Conservation (phyloP, 2,113 vertebrate species). For the Chaetodon auriga region DNA sequence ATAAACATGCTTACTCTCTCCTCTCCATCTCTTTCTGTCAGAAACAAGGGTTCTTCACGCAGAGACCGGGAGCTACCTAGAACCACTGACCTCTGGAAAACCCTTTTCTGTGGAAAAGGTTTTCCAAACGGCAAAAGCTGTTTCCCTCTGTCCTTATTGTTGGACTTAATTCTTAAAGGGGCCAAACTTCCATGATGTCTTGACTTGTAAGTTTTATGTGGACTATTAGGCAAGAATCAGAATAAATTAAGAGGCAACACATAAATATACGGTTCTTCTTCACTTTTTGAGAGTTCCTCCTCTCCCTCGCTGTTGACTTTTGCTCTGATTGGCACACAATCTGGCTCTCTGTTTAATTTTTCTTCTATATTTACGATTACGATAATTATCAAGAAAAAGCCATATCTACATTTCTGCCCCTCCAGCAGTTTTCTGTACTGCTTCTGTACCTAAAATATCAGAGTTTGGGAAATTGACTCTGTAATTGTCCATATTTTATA, state of each 20-base stretch:
- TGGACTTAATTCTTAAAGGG: background rate
- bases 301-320: background rate
- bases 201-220: background rate
- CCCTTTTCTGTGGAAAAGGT: background rate
- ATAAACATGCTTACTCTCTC: slow-evolving; percentile 61
- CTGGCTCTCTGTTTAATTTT: background rate
- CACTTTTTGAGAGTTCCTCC: background rate
- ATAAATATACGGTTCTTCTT: background rate
- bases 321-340: background rate
- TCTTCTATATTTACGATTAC: background rate
- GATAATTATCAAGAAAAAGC: background rate
- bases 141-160: background rate
- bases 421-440: too few relatives aligned
- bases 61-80: background rate
- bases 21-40: slow-evolving; percentile 21
- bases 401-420: too few relatives aligned
- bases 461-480: too few relatives aligned
- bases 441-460: too few relatives aligned
- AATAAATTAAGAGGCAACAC: background rate
- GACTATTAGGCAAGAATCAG: background rate
- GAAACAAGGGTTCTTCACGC: slow-evolving; percentile 15
- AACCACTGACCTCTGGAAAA: background rate
- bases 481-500: too few relatives aligned
- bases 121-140: background rate
- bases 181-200: background rate